These are phyloP conservation scores for Phataginus tricuspis DNA, from an alignment of 2,797 vertebrate species.

Conservation along the genomic window DNA sequence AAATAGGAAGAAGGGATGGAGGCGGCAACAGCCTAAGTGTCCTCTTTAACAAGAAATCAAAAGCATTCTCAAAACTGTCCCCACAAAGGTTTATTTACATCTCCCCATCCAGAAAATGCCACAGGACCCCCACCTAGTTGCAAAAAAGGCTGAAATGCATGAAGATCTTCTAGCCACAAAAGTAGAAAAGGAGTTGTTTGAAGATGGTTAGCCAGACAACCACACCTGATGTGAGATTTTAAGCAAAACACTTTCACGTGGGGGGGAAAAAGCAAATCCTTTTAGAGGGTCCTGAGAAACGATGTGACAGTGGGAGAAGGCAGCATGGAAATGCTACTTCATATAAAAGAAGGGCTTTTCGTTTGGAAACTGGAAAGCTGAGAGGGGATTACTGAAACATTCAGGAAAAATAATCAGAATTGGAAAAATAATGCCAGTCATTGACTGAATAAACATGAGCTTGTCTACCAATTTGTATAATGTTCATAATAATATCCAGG, in stretches of 20 bases:
- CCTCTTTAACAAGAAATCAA: not conserved
- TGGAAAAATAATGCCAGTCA: not conserved
- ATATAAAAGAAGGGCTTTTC: not conserved
- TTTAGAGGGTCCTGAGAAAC: not conserved
- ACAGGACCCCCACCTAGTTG: not conserved
- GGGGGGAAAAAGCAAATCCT: not conserved
- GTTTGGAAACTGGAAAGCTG: not conserved
- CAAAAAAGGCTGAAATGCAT: not conserved
- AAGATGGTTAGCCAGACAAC: not conserved
- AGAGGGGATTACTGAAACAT: not conserved
- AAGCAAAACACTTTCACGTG: not conserved
- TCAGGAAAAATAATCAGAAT: not conserved
- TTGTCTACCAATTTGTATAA: not conserved
- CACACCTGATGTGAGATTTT: not conserved
- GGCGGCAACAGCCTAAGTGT: not conserved
- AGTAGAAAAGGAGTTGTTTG: not conserved
- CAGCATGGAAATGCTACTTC: not conserved
- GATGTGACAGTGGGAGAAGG: rapidly evolving
- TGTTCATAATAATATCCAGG: not conserved
- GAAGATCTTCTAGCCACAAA: not conserved
- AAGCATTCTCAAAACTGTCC: not conserved
- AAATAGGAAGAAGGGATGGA: not conserved
- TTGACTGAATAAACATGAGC: not conserved
- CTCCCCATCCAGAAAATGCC: not conserved
- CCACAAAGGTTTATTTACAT: not conserved